Evolutionary conservation across 1,140 invertebrate species (phyloP), one percentile per base, ranked within the genome.

Genomic region (Drosophila melanica): DNA sequence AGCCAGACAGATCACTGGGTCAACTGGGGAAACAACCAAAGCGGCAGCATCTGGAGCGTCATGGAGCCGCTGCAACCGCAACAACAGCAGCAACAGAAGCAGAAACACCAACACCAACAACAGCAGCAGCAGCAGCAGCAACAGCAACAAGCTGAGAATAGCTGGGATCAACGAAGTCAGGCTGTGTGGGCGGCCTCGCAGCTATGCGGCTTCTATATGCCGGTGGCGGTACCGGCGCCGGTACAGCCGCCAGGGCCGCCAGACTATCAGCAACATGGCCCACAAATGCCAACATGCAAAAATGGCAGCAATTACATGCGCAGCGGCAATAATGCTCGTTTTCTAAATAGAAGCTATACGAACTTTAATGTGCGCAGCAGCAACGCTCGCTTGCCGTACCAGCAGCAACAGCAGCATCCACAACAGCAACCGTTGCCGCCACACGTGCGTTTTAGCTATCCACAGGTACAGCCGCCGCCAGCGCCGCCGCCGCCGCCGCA

Each of bases 1-100:
- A 39, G 9, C 5, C 12, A 41, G 18, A 37, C 5, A 14, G 50
- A 62, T 7, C 47, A 14, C 16, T 30, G 39, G 39, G 5, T 48
- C 16, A 42, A 35, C 23, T 59, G 57, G 47, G 30, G 58, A n/a
- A 69, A 35, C 51, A 73, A 33, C 50, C 55, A 42, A 4, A 30
- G 33, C 18, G 18, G 20, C 63, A 66, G 42, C 47, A 68, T 73
- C n/a, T 67, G 70, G 70, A 59, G 48, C 14, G 48, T 55, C 9
- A 35, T 37, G 7, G 18, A 48, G 30, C 33, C 30, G 11, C 42
- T 20, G 12, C 30, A 20, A 0, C 53, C n/a, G 3, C 37, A 44
- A 10, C 58, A 58, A 14, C 66, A 16, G 10, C 51, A 45, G 10
- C 14, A 57, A 8, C 71, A 63, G 9, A 10, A 30, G 11, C 53